Conservation (phyloP, 2,113 vertebrate species). For the Daboia siamensis region DNA sequence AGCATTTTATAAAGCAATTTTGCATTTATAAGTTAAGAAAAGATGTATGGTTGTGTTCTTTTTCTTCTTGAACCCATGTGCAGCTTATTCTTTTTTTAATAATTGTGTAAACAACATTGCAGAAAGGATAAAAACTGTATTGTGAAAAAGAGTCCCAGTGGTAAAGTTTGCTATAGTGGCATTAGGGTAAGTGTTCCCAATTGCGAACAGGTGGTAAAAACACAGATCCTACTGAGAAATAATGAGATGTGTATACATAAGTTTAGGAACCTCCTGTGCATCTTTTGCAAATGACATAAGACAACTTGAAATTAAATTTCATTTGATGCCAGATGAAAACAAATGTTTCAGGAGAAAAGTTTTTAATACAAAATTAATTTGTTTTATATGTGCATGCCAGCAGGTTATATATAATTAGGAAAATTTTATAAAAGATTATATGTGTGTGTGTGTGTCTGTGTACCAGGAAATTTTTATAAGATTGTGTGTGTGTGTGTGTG, state of each 20-base stretch:
- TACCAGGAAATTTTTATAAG: too few relatives aligned
- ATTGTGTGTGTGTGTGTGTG: neutral
- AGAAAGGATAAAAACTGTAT: slow-evolving; percentile 61
- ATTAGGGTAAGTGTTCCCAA: slow-evolving; percentile 61
- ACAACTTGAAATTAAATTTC: slow-evolving; percentile 76
- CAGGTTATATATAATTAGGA: slow-evolving; percentile 34
- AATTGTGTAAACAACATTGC: slow-evolving; percentile 42
- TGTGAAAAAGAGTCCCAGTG: slow-evolving; percentile 60
- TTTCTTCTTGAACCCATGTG: slow-evolving; percentile 41
- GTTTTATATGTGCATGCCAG: slow-evolving; percentile 68
- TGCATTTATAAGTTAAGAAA: slow-evolving; percentile 58
- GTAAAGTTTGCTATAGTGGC: slow-evolving; percentile 63
- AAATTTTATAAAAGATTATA: neutral
- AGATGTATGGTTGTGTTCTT: slow-evolving; percentile 54
- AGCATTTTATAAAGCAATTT: slow-evolving; percentile 57
- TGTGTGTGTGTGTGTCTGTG: neutral
- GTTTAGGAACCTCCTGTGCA: slow-evolving; percentile 71
- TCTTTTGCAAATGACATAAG: slow-evolving; percentile 75
- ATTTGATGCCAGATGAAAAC: slow-evolving; percentile 76
- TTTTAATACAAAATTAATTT: slow-evolving; percentile 76
- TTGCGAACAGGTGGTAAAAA: slow-evolving; percentile 72
- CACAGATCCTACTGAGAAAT: slow-evolving; percentile 72
- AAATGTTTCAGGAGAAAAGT: slow-evolving; percentile 70
- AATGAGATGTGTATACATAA: slow-evolving; percentile 76
- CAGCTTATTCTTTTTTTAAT: slow-evolving; percentile 44